Evolutionary conservation across 2,888 invertebrate species (phyloP).

Genomic region (Tiliacea aurago): DNA sequence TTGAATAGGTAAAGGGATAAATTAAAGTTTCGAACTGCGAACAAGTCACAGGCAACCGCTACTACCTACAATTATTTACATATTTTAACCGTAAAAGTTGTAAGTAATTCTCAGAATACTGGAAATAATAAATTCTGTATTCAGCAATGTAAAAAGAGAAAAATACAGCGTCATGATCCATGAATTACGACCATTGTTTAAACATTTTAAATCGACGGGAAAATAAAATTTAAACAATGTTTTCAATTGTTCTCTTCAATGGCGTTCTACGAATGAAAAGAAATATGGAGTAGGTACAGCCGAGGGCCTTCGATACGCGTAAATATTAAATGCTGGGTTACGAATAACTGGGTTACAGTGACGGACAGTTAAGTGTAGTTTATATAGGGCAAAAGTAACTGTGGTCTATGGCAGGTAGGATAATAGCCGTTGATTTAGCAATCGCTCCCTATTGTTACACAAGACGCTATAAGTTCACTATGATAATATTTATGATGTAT

Average conservation of each 20-base stretch:
- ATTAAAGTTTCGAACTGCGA: too few species aligned
- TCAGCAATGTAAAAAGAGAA: slow-evolving; percentile 14
- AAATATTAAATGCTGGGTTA: slow-evolving; percentile 19
- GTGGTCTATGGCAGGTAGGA: background rate
- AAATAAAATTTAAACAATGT: slow-evolving; percentile 52
- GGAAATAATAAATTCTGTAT: slow-evolving; percentile 19
- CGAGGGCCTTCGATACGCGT: slow-evolving; percentile 14
- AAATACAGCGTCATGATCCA: slow-evolving; percentile 30
- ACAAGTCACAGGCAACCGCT: background rate
- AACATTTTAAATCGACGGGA: slow-evolving; percentile 38
- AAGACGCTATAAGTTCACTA: too few species aligned
- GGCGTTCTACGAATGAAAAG: slow-evolving; percentile 24
- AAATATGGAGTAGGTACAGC: slow-evolving; percentile 18
- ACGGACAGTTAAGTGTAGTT: background rate
- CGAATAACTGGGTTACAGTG: slow-evolving; percentile 18
- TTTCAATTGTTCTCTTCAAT: slow-evolving; percentile 55
- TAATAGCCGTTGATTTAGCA: too few species aligned
- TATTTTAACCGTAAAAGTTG: background rate
- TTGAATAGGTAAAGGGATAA: too few species aligned
- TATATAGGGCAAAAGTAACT: background rate
- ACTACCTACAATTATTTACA: background rate
- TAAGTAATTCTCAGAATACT: slow-evolving; percentile 5
- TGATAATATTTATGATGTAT: too few species aligned
- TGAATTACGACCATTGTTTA: slow-evolving; percentile 46
- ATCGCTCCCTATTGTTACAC: too few species aligned